Percentiles rank a stretch among this genome's conserved stretches.
phyloP scores from a whole-genome alignment of 2,113 vertebrate genomes.

The Sinocyclocheilus anophthalmus region DNA sequence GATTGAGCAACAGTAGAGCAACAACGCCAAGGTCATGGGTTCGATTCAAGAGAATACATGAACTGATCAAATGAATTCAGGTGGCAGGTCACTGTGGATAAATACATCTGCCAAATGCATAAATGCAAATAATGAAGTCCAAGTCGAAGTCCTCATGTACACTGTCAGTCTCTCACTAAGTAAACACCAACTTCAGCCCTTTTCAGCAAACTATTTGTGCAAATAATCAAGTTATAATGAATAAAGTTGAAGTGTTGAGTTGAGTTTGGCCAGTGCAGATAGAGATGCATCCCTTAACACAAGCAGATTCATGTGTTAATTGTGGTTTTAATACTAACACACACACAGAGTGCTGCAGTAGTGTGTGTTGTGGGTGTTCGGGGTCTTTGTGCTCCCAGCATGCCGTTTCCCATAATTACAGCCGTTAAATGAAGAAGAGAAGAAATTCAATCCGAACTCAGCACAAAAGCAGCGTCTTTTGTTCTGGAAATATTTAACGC shows the following conservation, averaged over 20 bases:
- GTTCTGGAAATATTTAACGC: conserved; percentile 50
- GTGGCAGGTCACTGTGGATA: too few relatives aligned
- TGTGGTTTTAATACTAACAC: not conserved
- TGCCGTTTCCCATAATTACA: conserved; percentile 9
- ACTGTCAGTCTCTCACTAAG: too few relatives aligned
- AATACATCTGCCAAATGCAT: too few relatives aligned
- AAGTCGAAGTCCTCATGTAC: too few relatives aligned
- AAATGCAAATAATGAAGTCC: too few relatives aligned
- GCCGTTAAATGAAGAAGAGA: not conserved
- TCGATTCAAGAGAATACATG: too few relatives aligned
- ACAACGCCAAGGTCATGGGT: too few relatives aligned
- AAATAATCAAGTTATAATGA: not conserved
- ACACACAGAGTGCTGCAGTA: too few relatives aligned
- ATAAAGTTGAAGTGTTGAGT: not conserved
- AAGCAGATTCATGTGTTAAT: not conserved
- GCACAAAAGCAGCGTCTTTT: conserved; percentile 35
- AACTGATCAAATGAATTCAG: too few relatives aligned
- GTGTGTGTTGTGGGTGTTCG: not conserved
- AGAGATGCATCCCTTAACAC: not conserved
- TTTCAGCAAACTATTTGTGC: not conserved
- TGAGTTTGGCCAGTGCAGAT: not conserved
- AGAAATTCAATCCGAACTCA: conserved; percentile 10
- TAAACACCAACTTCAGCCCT: not conserved
- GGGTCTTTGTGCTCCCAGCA: not conserved
- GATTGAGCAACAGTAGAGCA: too few relatives aligned